A percentile compares a stretch with the other conserved stretches of the same genome.
phyloP scores from a whole-genome alignment of 92 coral and sea anemone genomes.

The Parazoanthus darwini region DNA sequence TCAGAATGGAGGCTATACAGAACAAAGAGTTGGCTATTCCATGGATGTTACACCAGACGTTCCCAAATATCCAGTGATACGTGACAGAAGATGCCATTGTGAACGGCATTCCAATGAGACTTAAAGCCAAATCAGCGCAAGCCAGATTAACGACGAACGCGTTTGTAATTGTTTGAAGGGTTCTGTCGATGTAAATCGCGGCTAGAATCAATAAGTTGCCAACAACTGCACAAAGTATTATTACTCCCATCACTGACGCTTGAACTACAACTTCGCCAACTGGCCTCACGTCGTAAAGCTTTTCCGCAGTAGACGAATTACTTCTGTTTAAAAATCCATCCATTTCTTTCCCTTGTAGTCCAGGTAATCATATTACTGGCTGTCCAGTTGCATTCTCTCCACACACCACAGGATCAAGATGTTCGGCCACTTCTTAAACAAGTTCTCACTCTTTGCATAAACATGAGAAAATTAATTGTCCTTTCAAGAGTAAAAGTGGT shows the following conservation, averaged over 20 bases:
- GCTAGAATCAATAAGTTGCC: slow-evolving; percentile 80
- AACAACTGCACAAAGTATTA: slow-evolving; percentile 59
- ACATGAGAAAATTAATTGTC: slow-evolving; percentile 32
- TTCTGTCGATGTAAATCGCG: slow-evolving; percentile 75
- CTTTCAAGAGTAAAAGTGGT: slow-evolving; percentile 1
- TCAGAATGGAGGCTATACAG: slow-evolving; percentile 87
- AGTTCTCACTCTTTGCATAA: slow-evolving; percentile 17
- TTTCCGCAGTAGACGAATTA: not conserved
- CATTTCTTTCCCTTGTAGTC: slow-evolving; percentile 1
- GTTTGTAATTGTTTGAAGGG: slow-evolving; percentile 87
- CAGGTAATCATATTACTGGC: not conserved
- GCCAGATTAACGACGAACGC: slow-evolving; percentile 86
- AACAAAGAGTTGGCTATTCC: slow-evolving; percentile 87
- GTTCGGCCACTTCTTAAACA: not conserved
- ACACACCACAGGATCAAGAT: not conserved
- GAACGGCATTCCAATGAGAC: slow-evolving; percentile 87
- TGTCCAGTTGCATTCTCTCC: not conserved
- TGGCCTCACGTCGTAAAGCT: slow-evolving; percentile 44
- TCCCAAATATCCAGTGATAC: slow-evolving; percentile 80
- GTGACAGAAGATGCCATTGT: slow-evolving; percentile 87
- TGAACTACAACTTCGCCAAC: slow-evolving; percentile 67
- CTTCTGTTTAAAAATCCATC: slow-evolving; percentile 5
- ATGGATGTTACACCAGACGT: slow-evolving; percentile 76
- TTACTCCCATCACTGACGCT: slow-evolving; percentile 69
- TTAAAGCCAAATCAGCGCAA: slow-evolving; percentile 73